Conservation (phyloP, 1,140 invertebrate species). For the Dendrolimus punctatus region DNA sequence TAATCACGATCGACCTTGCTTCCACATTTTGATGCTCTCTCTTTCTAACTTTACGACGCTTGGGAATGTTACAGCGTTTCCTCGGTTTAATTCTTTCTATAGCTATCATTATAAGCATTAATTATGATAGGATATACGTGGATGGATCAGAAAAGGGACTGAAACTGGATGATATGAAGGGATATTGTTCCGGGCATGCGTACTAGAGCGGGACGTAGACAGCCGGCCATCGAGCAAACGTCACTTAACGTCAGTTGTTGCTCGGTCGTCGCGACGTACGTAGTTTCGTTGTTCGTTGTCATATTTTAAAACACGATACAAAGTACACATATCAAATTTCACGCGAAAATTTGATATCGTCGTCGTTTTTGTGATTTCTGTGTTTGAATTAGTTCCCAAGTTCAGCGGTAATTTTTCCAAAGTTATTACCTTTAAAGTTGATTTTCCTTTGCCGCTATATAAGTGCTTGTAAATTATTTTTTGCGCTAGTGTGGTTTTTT, state of each 20-base stretch:
- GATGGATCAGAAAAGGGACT: conserved; percentile 32
- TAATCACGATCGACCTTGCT: conserved; percentile 45
- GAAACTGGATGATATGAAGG: conserved; percentile 42
- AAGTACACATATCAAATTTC: conserved; percentile 66
- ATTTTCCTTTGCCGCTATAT: conserved; percentile 37
- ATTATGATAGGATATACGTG: conserved; percentile 14
- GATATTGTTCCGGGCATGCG: conserved; percentile 59
- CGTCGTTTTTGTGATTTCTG: conserved; percentile 51
- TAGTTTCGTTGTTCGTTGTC: conserved; percentile 14
- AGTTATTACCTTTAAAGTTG: conserved; percentile 29
- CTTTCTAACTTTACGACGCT: conserved; percentile 15
- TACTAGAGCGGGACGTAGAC: conserved; percentile 53
- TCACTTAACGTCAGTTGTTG: conserved; percentile 58
- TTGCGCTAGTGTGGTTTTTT: conserved; percentile 41
- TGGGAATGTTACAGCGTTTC: conserved; percentile 2
- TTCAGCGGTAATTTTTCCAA: conserved; percentile 50
- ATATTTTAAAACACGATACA: conserved; percentile 17
- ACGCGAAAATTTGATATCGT: conserved; percentile 68
- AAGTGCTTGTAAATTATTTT: conserved; percentile 28
- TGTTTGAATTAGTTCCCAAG: conserved; percentile 47
- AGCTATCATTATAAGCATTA: conserved; percentile 9
- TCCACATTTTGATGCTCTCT: conserved; percentile 16
- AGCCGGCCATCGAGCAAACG: conserved; percentile 33
- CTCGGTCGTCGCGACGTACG: conserved; percentile 40
- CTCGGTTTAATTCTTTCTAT: conserved; percentile 3